Percentiles rank a stretch among this genome's conserved stretches.
phyloP scores from a whole-genome alignment of 2,888 invertebrate species.

The Plemyria rubiginata region DNA sequence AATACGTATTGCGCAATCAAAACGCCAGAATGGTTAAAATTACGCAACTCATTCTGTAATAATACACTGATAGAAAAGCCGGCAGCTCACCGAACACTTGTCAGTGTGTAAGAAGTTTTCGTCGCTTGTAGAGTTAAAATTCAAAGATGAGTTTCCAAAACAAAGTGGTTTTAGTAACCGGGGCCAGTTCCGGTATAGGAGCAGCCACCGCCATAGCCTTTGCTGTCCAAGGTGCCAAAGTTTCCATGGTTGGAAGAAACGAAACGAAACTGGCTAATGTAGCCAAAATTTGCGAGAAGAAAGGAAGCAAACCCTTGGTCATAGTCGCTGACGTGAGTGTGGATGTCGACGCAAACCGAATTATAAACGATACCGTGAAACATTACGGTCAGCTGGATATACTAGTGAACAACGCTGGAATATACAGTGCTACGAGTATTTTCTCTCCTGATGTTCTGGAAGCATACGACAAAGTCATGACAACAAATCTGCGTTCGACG shows the following conservation, averaged over 20 bases:
- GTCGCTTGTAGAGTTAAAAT: not conserved
- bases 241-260: constrained; percentile 87
- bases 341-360: constrained; percentile 33
- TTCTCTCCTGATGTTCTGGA: constrained; percentile 27
- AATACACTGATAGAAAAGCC: constrained; percentile 5
- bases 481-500: constrained; percentile 34
- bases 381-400: constrained; percentile 36
- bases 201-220: constrained; percentile 85
- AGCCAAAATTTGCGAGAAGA: constrained; percentile 51
- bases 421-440: constrained; percentile 19
- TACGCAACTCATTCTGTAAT: not conserved
- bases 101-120: constrained; percentile 2
- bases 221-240: constrained; percentile 81
- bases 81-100: not conserved
- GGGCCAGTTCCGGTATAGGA: constrained; percentile 88
- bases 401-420: constrained; percentile 41
- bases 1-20: not conserved
- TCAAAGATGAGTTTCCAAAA: constrained; percentile 26
- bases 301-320: constrained; percentile 32
- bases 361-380: constrained; percentile 35
- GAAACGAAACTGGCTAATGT: constrained; percentile 84
- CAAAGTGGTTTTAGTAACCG: constrained; percentile 81
- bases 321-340: constrained; percentile 38
- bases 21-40: not conserved
- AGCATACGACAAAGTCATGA: constrained; percentile 32